phyloP scores from a whole-genome alignment of 2,888 invertebrate genomes.

The Branchipolynoe longqiensis region DNA sequence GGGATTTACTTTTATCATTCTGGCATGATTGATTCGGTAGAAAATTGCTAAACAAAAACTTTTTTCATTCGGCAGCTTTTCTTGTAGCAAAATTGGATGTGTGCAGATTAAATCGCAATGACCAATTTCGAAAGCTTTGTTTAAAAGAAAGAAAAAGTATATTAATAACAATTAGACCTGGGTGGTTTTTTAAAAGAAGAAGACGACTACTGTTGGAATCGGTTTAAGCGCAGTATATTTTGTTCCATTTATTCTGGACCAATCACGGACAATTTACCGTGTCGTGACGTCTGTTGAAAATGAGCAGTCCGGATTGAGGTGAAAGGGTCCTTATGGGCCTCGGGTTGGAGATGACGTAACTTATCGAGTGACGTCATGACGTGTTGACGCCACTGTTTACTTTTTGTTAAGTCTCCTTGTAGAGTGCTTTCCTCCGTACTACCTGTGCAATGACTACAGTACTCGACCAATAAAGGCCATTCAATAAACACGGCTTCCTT shows the following conservation, averaged over 20 bases:
- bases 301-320: conserved; percentile 17
- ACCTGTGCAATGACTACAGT: conserved; percentile 56
- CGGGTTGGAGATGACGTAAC: background rate
- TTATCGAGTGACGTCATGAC: conserved; percentile 39
- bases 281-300: background rate
- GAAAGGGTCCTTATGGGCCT: conserved; percentile 23
- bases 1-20: too few species aligned
- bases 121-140: background rate
- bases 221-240: background rate
- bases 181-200: background rate
- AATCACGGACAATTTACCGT: background rate
- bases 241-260: conserved; percentile 24
- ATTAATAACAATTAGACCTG: background rate
- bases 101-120: background rate
- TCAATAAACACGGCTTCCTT: too few species aligned
- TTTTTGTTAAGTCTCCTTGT: conserved; percentile 32
- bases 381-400: conserved; percentile 52
- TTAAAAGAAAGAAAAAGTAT: conserved; percentile 1
- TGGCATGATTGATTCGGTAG: too few species aligned
- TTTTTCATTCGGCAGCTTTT: background rate
- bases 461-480: conserved; percentile 54
- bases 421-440: conserved; percentile 52
- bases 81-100: background rate
- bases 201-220: background rate
- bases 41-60: background rate